Percentiles rank a stretch among this genome's conserved stretches.
Evolutionary conservation across 2,797 vertebrate species (phyloP).

Genomic region (Helarctos malayanus): DNA sequence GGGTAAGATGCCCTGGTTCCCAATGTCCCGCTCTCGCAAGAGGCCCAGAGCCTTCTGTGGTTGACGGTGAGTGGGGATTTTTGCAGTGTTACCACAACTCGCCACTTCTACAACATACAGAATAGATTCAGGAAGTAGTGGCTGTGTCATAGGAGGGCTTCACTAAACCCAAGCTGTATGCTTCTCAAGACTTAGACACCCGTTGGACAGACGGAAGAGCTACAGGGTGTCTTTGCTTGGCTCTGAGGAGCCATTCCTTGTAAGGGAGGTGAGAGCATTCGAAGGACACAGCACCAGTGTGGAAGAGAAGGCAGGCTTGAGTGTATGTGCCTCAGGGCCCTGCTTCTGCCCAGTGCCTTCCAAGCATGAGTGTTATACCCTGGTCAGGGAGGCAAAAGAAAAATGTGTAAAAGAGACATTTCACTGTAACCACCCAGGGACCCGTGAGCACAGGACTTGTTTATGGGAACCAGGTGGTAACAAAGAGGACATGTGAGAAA

Average conservation of each 20-base stretch:
- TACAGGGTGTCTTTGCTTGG: not conserved
- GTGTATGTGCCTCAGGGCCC: not conserved
- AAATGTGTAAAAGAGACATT: not conserved
- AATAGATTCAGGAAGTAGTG: slow-evolving; percentile 28
- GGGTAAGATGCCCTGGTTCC: not conserved
- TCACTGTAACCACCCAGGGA: not conserved
- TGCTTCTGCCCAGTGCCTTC: not conserved
- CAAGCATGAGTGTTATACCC: not conserved
- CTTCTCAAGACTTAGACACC: not conserved
- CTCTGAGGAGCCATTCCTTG: not conserved
- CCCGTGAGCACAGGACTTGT: not conserved
- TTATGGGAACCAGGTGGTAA: not conserved
- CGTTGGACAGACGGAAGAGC: not conserved
- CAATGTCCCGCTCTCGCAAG: not conserved
- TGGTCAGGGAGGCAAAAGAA: not conserved
- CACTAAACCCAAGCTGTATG: not conserved
- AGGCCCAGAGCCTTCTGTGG: not conserved
- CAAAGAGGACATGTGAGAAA: not conserved
- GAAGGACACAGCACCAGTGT: not conserved
- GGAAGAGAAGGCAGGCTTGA: not conserved
- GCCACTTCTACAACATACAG: not conserved
- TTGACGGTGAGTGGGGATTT: not conserved
- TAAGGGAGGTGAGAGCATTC: not conserved
- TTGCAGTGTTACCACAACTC: slow-evolving; percentile 47
- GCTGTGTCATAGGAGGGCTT: not conserved